Base-by-base conservation (phyloP, 2,888 invertebrate genomes). In the Xanthorhoe designata region DNA sequence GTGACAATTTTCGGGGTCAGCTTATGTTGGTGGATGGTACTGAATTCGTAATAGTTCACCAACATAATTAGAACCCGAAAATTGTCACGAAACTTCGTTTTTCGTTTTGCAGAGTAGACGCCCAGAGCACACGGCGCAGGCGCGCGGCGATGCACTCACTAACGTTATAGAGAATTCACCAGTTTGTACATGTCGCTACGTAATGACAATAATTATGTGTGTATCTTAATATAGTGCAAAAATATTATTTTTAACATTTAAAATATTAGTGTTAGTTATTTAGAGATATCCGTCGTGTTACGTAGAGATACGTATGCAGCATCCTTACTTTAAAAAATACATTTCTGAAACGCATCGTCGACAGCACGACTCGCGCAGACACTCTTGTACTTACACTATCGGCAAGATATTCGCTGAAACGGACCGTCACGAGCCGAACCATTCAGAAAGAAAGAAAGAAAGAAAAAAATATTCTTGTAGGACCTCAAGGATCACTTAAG, bases 151-250 rank as follows among this genome's bases (percentile, higher is more conserved):
- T 61, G 57, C 63, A 68, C 61, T 59, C 60, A 45, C 62, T 55
- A 52, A 56, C 38, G 32, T 56, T 59, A 71, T 70, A 76, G 74
- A 76, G 76, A 74, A 77, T 77, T 72, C 75, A 69, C 78, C 75
- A 79, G 70, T 84, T 84, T 84, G 79, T 84, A 84, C 83, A 79
- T 78, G 69, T 73, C 71, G 74, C 79, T 80, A 82, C 81, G 77
- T 79, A 77, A 78, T 75, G 77, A 80, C 77, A 78, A 77, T 76
- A 24, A 4, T 24, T 78, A 75, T 73, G 68, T 73, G 75, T 78
- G 73, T 77, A 75, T 72, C 67, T 75, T 78, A 83, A 59, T 68
- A 56, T 71, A 74, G 79, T 78, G 80, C 78, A 79, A 80, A 81
- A 80, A 80, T 82, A 80, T 76, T 69, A 67, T 64, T 74, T 59